Percentiles rank a stretch among this genome's conserved stretches.
phyloP scores from a whole-genome alignment of 1,140 invertebrate species.

The Zaprionus vittiger region DNA sequence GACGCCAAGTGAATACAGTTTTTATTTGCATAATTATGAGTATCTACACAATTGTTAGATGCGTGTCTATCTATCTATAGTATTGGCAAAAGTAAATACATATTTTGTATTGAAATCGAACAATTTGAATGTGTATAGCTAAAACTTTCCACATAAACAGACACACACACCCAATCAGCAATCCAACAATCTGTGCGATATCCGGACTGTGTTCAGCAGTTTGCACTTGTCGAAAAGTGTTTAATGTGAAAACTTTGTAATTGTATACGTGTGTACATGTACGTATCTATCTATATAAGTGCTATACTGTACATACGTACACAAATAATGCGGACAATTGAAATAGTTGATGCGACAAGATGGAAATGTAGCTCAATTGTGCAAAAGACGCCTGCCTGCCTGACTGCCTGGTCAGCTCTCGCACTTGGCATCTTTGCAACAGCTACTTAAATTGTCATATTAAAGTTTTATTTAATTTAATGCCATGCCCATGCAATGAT shows the following conservation, averaged over 20 bases:
- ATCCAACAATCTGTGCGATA: background rate
- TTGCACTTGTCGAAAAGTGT: constrained; percentile 39
- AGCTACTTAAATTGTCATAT: constrained; percentile 78
- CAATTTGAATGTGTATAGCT: background rate
- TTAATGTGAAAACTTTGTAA: constrained; percentile 27
- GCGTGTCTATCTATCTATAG: background rate
- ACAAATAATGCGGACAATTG: constrained; percentile 55
- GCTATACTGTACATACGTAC: constrained; percentile 13
- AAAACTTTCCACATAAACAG: constrained; percentile 13
- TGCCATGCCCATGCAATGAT: constrained; percentile 44
- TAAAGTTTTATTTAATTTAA: constrained; percentile 82
- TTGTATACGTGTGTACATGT: background rate
- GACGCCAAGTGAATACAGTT: background rate
- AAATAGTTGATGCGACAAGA: constrained; percentile 45
- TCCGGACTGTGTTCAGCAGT: constrained; percentile 25
- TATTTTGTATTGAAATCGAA: constrained; percentile 48
- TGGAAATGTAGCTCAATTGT: constrained; percentile 71
- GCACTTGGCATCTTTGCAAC: constrained; percentile 64
- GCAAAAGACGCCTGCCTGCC: constrained; percentile 39
- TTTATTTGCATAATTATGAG: background rate
- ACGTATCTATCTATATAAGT: background rate
- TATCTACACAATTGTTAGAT: background rate
- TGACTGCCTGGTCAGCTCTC: constrained; percentile 13
- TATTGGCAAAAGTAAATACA: constrained; percentile 57
- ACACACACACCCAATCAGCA: background rate